These are phyloP conservation scores for Cebus imitator DNA, from an alignment of 2,113 vertebrate species.

Conservation along the genomic window DNA sequence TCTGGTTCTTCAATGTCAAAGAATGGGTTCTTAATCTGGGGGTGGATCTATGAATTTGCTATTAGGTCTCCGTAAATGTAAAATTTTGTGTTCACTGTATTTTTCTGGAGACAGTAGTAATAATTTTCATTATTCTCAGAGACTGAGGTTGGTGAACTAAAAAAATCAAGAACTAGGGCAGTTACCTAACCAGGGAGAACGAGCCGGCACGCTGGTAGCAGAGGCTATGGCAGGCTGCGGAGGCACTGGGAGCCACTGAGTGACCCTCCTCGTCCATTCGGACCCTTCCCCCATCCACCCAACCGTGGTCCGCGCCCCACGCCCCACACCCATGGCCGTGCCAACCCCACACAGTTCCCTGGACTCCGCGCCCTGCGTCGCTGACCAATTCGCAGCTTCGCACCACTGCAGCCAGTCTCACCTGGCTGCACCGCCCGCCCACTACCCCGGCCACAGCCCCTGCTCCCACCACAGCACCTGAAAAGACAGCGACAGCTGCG, in stretches of 20 bases:
- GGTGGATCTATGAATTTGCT: neutral
- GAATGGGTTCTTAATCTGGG: neutral
- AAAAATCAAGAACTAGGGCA: constrained; percentile 55
- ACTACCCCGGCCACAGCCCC: constrained; percentile 63
- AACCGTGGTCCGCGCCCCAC: constrained; percentile 72
- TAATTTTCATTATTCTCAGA: constrained; percentile 3
- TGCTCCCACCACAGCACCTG: constrained; percentile 49
- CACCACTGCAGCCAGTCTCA: constrained; percentile 68
- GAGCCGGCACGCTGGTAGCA: constrained; percentile 52
- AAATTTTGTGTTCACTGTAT: neutral
- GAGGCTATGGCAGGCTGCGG: constrained; percentile 61
- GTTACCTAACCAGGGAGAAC: constrained; percentile 67
- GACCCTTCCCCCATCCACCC: constrained; percentile 60
- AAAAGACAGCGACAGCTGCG: constrained; percentile 56
- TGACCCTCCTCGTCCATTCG: constrained; percentile 51
- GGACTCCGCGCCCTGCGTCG: constrained; percentile 61
- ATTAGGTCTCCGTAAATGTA: neutral
- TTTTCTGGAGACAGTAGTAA: neutral
- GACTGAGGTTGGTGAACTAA: neutral
- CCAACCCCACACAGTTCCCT: constrained; percentile 55
- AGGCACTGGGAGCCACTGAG: constrained; percentile 53
- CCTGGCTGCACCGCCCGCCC: constrained; percentile 74
- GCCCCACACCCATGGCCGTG: constrained; percentile 55
- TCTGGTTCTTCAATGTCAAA: neutral
- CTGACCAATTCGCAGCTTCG: constrained; percentile 58